Evolutionary conservation across 2,888 invertebrate species (phyloP).

Genomic region (Pinctada fucata): DNA sequence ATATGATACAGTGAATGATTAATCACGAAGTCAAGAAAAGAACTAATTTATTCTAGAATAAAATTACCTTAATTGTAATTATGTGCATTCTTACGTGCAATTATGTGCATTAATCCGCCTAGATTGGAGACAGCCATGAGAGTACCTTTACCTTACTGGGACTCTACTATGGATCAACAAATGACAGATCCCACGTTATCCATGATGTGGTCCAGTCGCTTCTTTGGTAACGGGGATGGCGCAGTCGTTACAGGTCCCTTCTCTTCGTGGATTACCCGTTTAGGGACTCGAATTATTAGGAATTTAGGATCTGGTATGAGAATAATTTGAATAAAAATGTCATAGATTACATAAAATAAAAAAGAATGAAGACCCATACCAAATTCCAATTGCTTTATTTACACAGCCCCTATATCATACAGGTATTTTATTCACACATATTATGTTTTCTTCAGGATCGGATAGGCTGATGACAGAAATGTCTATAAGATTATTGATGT

Average conservation of each 20-base stretch:
- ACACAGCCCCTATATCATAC: too few relatives aligned
- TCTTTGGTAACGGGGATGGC: slow-evolving; percentile 27
- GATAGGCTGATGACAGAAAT: not conserved
- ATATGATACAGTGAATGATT: too few relatives aligned
- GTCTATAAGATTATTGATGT: slow-evolving; percentile 2
- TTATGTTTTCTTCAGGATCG: not conserved
- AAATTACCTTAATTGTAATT: too few relatives aligned
- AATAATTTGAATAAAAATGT: not conserved
- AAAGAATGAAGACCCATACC: too few relatives aligned
- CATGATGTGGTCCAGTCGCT: slow-evolving; percentile 17
- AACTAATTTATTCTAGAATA: too few relatives aligned
- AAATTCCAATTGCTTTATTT: too few relatives aligned
- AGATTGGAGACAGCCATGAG: slow-evolving; percentile 32
- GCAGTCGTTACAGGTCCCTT: slow-evolving; percentile 26
- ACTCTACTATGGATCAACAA: slow-evolving; percentile 25
- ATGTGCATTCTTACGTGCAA: too few relatives aligned
- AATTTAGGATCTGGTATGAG: slow-evolving; percentile 14
- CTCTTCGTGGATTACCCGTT: slow-evolving; percentile 10
- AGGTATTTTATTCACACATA: not conserved
- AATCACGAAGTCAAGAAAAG: too few relatives aligned
- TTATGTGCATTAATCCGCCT: too few relatives aligned
- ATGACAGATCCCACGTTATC: slow-evolving; percentile 23
- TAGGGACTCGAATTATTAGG: slow-evolving; percentile 20
- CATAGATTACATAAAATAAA: not conserved
- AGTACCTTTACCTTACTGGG: slow-evolving; percentile 29